Conservation (phyloP, 2,888 invertebrate genomes). For the Noctua janthe region DNA sequence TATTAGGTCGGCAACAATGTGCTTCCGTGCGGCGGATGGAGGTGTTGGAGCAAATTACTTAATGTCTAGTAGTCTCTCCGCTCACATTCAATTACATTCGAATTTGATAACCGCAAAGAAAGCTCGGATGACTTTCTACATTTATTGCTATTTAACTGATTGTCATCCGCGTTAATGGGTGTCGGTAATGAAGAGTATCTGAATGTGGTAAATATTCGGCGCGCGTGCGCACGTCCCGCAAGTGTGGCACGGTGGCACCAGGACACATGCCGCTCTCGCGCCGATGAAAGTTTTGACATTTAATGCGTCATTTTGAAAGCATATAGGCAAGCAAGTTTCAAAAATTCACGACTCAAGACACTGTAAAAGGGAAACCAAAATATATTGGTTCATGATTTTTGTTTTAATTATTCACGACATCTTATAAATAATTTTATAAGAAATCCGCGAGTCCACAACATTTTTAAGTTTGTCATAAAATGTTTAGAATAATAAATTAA, state of each 20-base stretch:
- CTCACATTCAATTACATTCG: conserved; percentile 54
- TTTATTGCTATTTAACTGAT: conserved; percentile 59
- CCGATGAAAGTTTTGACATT: conserved; percentile 67
- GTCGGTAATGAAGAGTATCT: conserved; percentile 49
- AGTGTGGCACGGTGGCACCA: conserved; percentile 71
- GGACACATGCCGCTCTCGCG: conserved; percentile 55
- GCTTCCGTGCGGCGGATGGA: conserved; percentile 65
- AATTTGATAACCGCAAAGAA: conserved; percentile 58
- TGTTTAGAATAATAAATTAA: not conserved
- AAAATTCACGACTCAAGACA: not conserved
- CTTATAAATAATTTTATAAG: not conserved
- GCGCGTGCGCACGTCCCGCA: conserved; percentile 58
- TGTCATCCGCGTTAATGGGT: conserved; percentile 66
- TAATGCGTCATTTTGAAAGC: conserved; percentile 54
- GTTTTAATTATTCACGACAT: conserved; percentile 1
- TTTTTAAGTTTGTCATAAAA: too few relatives aligned
- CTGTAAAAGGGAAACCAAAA: conserved; percentile 11
- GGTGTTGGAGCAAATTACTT: conserved; percentile 62
- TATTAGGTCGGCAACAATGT: conserved; percentile 75
- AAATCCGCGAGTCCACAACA: too few relatives aligned
- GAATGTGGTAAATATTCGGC: conserved; percentile 61
- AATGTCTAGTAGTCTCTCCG: conserved; percentile 51
- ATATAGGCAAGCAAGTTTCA: conserved; percentile 1
- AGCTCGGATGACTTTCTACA: conserved; percentile 59
- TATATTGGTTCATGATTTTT: not conserved